These are phyloP conservation scores for Canis aureus DNA, from an alignment of 2,113 vertebrate species.

Conservation along the genomic window DNA sequence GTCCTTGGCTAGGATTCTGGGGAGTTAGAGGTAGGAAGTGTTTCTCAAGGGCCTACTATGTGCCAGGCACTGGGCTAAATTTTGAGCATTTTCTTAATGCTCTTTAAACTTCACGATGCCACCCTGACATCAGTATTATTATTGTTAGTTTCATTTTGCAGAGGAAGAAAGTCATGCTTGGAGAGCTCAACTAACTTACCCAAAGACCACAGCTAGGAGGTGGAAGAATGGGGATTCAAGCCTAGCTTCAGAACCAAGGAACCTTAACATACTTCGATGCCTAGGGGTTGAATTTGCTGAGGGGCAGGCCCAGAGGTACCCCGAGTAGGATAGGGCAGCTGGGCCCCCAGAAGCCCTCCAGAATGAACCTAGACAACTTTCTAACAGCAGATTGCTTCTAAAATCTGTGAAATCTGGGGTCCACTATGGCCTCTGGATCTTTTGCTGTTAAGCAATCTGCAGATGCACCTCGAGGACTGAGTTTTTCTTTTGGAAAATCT, in stretches of 20 bases:
- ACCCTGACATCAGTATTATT: not conserved
- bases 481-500: conserved; percentile 59
- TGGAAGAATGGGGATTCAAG: not conserved
- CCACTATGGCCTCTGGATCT: not conserved
- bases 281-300: not conserved
- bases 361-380: not conserved
- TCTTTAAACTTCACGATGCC: not conserved
- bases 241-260: not conserved
- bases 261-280: not conserved
- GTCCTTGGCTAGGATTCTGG: not conserved
- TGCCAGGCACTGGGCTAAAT: not conserved
- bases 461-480: not conserved
- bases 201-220: not conserved
- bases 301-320: not conserved
- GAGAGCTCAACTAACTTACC: not conserved
- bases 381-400: not conserved
- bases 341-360: not conserved
- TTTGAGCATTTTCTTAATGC: not conserved
- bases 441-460: not conserved
- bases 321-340: not conserved
- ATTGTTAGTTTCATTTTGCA: conserved; percentile 11
- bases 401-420: not conserved
- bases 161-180: not conserved
- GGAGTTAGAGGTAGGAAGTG: not conserved
- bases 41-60: conserved; percentile 1